phyloP scores from a whole-genome alignment of 2,113 vertebrate species.

The Bostrychus sinensis region DNA sequence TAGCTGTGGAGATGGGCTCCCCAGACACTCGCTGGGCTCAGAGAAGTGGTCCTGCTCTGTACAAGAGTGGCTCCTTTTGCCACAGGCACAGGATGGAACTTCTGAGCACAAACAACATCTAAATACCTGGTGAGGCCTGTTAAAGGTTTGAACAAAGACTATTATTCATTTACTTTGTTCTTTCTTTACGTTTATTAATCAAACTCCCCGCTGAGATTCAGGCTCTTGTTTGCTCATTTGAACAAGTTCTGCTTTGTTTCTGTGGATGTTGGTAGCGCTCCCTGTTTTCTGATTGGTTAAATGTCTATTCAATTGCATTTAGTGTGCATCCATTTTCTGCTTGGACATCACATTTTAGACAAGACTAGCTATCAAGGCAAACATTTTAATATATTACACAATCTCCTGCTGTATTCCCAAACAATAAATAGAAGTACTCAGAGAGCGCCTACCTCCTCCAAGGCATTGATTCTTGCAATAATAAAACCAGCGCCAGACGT shows the following conservation, averaged over 20 bases:
- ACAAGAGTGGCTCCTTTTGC: constrained; percentile 61
- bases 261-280: background rate
- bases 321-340: no score
- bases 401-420: no score
- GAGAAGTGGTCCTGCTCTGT: constrained; percentile 57
- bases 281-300: no score
- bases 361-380: no score
- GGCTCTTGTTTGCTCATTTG: constrained; percentile 59
- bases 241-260: background rate
- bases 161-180: constrained; percentile 68
- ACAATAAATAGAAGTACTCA: no score
- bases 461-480: no score
- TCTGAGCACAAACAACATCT: constrained; percentile 70
- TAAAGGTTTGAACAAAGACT: constrained; percentile 54
- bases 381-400: no score
- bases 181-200: constrained; percentile 63
- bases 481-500: no score
- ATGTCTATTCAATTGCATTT: no score
- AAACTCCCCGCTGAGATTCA: constrained; percentile 58
- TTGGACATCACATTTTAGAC: no score
- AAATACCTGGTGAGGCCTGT: constrained; percentile 53
- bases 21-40: constrained; percentile 64
- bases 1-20: constrained; percentile 65
- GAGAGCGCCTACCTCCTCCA: no score
- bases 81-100: constrained; percentile 69